phyloP scores from a whole-genome alignment of 1,140 invertebrate species.

The Cydia splendana region DNA sequence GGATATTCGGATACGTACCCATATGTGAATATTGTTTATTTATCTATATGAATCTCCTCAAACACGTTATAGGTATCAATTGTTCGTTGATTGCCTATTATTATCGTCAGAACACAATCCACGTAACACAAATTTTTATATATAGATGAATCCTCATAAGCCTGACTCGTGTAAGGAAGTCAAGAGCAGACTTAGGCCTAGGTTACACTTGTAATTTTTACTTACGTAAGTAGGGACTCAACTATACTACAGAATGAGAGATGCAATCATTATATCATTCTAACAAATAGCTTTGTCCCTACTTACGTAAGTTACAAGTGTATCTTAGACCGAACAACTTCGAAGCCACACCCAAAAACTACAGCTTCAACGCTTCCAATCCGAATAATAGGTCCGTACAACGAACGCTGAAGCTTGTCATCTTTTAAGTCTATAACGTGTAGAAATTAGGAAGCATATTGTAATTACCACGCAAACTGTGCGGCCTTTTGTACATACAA shows the following conservation, averaged over 20 bases:
- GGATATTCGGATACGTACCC: too few species aligned
- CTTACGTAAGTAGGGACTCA: too few species aligned
- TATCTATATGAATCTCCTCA: too few species aligned
- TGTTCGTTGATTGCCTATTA: too few species aligned
- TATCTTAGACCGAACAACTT: background rate
- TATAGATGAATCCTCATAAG: background rate
- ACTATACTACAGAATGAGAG: too few species aligned
- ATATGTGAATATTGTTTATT: too few species aligned
- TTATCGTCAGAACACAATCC: background rate
- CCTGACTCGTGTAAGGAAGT: conserved; percentile 8
- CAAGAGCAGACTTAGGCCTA: background rate
- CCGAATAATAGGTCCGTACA: conserved; percentile 36
- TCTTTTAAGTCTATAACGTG: background rate
- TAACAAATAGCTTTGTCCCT: too few species aligned
- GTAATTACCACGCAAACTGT: background rate
- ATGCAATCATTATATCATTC: too few species aligned
- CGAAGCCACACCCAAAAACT: conserved; percentile 37
- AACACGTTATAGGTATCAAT: too few species aligned
- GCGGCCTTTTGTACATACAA: conserved; percentile 8
- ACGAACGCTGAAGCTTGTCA: conserved; percentile 3
- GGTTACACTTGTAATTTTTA: too few species aligned
- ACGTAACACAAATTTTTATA: background rate
- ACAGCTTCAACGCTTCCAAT: conserved; percentile 31
- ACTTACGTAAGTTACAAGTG: too few species aligned
- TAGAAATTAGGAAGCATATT: background rate